phyloP scores from a whole-genome alignment of 2,888 invertebrate species.

The Athalia cordata region DNA sequence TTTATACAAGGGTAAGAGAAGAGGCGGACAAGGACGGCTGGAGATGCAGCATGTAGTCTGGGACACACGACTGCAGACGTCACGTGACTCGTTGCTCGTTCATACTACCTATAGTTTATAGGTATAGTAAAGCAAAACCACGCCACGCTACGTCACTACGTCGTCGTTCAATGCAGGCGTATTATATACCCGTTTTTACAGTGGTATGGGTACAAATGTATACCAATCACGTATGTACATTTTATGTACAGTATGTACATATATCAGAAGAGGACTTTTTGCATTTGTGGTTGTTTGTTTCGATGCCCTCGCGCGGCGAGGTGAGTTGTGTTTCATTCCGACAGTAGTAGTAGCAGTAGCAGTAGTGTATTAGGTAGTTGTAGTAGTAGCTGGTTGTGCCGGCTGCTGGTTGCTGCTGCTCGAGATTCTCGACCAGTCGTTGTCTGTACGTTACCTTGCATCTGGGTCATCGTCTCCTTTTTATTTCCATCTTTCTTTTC shows the following conservation, averaged over 20 bases:
- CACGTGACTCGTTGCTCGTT: constrained; percentile 59
- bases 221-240: neutral
- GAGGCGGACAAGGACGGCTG: neutral
- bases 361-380: too few relatives aligned
- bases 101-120: constrained; percentile 13
- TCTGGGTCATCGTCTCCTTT: constrained; percentile 59
- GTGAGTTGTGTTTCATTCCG: constrained; percentile 35
- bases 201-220: neutral
- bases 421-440: constrained; percentile 25
- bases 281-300: neutral
- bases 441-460: constrained; percentile 49
- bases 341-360: neutral
- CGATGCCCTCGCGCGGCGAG: constrained; percentile 6
- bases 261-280: neutral
- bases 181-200: neutral
- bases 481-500: constrained; percentile 32
- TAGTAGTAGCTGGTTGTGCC: too few relatives aligned
- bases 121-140: too few relatives aligned
- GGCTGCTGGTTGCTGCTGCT: neutral
- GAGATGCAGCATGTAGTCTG: constrained; percentile 56
- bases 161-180: neutral
- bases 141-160: neutral
- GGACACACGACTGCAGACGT: constrained; percentile 59
- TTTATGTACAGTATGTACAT: neutral
- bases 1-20: constrained; percentile 1